Base-by-base conservation (phyloP, 2,113 vertebrate genomes). In the Bubalus kerabau region DNA sequence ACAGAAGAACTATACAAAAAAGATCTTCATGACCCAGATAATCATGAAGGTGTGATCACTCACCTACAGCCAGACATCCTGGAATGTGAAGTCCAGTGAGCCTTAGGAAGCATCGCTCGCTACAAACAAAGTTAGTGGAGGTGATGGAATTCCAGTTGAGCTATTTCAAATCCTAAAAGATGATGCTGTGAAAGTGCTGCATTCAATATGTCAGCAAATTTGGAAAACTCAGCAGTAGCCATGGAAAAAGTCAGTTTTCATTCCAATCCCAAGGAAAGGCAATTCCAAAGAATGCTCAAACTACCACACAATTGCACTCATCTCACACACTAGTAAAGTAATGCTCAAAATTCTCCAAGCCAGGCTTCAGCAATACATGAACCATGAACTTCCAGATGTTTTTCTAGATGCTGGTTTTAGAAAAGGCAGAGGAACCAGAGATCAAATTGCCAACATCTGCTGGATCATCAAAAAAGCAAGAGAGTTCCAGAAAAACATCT, bases 91-190 rank as follows among this genome's bases (percentile, higher is more conserved):
- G 62, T n/a, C 30, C 3, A n/a, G 62, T 64, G 62, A 17, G 15
- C 30, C 62, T 64, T 64, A 64, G 15, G 30, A 64, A 64, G 15
- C 62, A 64, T n/a, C 0, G 0, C 30, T n/a, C 0, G 0, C 30
- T 64, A n/a, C 7, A n/a, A 32, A 64, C 62, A 64, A 32, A 62
- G 7, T 17, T 64, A 32, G 62, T n/a, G 30, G 62, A 64, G 30
- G 30, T 64, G 15, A 64, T 64, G 30, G 15, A n/a, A 64, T 64
- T 64, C 62, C 30, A 17, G 62, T 64, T n/a, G 62, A 64, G 6
- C 62, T 64, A 16, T 32, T 64, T 64, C 62, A 64, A 64, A 64
- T 64, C 15, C 62, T 64, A 4, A 64, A 64, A 64, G 62, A n/a
- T 64, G 62, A 17, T 17, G 62, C 30, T 64, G 7, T n/a, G 32